phyloP scores from a whole-genome alignment of 1,140 invertebrate species.

The Triops cancriformis region DNA sequence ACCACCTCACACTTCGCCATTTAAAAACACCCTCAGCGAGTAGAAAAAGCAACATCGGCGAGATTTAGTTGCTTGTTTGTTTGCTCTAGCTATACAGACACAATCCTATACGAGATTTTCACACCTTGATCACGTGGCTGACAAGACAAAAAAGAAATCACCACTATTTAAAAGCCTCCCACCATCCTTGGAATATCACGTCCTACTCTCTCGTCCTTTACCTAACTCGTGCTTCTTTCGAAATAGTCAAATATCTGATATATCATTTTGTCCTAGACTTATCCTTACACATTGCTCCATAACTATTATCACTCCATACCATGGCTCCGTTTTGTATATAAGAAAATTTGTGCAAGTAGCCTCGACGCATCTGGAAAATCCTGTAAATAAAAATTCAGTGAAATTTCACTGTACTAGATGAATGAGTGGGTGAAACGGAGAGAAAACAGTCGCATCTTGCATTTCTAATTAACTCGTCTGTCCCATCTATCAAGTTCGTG shows the following conservation, averaged over 20 bases:
- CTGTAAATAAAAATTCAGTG: constrained; percentile 2
- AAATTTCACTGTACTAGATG: neutral
- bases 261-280: neutral
- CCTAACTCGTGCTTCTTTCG: neutral
- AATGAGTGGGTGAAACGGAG: neutral
- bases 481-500: neutral
- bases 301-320: neutral
- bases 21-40: neutral
- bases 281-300: neutral
- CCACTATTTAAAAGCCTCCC: neutral
- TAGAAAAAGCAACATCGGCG: neutral
- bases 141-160: neutral
- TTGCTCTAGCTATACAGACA: too few relatives aligned
- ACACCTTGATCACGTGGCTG: too few relatives aligned
- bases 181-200: neutral
- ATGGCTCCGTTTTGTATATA: neutral
- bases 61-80: neutral
- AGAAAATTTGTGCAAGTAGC: neutral
- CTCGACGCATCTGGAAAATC: neutral
- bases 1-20: neutral
- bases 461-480: constrained; percentile 1
- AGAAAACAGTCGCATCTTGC: neutral
- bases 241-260: neutral
- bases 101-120: too few relatives aligned
- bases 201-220: neutral